phyloP scores from a whole-genome alignment of 2,888 invertebrate species.

The Patella depressa region DNA sequence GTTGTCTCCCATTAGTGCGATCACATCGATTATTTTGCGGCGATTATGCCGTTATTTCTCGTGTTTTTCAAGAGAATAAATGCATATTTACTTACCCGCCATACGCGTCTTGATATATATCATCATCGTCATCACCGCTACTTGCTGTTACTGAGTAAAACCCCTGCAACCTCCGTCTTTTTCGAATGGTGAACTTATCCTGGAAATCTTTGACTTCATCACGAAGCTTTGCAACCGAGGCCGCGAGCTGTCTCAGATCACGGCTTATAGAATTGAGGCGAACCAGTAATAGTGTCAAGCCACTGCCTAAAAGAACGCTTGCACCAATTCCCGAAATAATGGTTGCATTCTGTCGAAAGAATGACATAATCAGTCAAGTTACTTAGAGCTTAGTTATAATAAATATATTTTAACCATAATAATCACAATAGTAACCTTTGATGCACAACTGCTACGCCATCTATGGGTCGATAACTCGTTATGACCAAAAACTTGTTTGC shows the following conservation, averaged over 20 bases:
- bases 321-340: conserved; percentile 54
- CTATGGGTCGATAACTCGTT: too few species aligned
- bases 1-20: too few species aligned
- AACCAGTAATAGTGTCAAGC: conserved; percentile 50
- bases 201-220: not conserved
- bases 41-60: too few species aligned
- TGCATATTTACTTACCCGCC: conserved; percentile 43
- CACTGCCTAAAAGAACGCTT: conserved; percentile 56
- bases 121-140: conserved; percentile 64
- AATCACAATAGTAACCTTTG: too few species aligned
- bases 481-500: too few species aligned
- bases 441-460: too few species aligned
- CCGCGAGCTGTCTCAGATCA: conserved; percentile 20
- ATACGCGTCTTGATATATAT: conserved; percentile 62
- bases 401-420: too few species aligned
- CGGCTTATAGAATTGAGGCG: conserved; percentile 42
- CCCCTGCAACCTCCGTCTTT: conserved; percentile 28
- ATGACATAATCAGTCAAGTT: conserved; percentile 29
- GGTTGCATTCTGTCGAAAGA: conserved; percentile 39
- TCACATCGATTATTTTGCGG: too few species aligned
- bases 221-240: conserved; percentile 11
- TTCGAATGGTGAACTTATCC: not conserved
- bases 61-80: too few species aligned
- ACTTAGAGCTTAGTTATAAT: too few species aligned
- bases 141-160: conserved; percentile 52